Percentiles rank a stretch among this genome's conserved stretches.
These are phyloP conservation scores for Crotalus tigris DNA, from an alignment of 2,113 vertebrate genomes.

Conservation along the genomic window DNA sequence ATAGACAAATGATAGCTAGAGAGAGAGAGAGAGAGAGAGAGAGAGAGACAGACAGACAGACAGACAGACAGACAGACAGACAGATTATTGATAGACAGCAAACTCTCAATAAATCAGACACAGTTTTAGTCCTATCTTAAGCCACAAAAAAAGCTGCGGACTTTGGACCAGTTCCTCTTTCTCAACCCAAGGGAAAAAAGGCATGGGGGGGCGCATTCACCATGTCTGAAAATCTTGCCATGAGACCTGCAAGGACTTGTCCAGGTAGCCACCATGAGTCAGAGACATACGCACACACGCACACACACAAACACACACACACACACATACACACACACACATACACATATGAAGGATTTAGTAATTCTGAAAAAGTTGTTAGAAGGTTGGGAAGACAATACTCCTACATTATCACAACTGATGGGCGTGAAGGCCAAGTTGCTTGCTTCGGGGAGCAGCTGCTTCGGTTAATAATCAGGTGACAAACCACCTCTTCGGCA, in stretches of 20 bases:
- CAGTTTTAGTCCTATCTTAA: background rate
- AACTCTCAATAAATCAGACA: too few species aligned
- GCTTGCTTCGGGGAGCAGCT: background rate
- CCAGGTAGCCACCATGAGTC: background rate
- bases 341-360: background rate
- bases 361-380: background rate
- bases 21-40: too few species aligned
- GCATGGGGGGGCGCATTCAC: background rate
- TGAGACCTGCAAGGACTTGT: background rate
- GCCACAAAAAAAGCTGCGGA: background rate
- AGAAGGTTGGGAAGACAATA: background rate
- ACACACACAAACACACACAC: background rate
- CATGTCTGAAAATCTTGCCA: background rate
- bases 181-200: background rate
- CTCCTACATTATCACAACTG: too few species aligned
- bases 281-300: background rate
- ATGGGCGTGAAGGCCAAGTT: background rate
- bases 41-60: too few species aligned
- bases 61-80: too few species aligned
- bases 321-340: background rate
- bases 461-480: background rate
- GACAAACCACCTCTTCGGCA: background rate
- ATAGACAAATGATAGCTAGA: too few species aligned
- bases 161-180: background rate
- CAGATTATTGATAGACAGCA: too few species aligned